These are phyloP conservation scores for Phalacrocorax aristotelis DNA, from an alignment of 2,113 vertebrate genomes.

Conservation along the genomic window DNA sequence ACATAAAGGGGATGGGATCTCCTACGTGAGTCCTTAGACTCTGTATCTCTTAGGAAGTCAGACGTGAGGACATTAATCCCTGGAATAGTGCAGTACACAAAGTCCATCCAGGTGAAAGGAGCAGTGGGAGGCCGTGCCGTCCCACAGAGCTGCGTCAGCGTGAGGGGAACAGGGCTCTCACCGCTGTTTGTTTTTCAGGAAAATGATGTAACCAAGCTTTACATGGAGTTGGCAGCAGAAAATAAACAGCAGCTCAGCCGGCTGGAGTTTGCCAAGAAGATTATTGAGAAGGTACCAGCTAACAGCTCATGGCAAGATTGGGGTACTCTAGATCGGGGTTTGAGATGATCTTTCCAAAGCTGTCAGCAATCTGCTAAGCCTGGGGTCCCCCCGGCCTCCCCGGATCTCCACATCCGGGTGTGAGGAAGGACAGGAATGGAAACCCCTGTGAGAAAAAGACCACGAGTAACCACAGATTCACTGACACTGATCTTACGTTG, in stretches of 20 bases:
- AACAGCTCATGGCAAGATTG: neutral
- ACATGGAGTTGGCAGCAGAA: conserved; percentile 77
- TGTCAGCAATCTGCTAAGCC: neutral
- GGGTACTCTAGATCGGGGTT: neutral
- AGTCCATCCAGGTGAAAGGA: neutral
- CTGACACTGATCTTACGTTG: neutral
- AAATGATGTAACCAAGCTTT: conserved; percentile 80
- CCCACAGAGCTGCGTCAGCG: neutral
- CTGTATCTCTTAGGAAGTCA: neutral
- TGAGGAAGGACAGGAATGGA: neutral
- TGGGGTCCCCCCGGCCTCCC: neutral
- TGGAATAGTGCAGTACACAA: neutral
- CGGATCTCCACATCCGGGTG: neutral
- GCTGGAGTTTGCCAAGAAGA: conserved; percentile 83
- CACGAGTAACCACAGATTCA: neutral
- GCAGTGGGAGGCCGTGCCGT: neutral
- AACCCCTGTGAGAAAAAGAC: neutral
- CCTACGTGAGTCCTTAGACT: neutral
- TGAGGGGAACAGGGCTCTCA: neutral
- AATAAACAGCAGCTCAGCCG: conserved; percentile 82
- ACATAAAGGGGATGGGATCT: neutral
- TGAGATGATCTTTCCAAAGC: neutral
- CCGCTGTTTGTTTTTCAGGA: conserved; percentile 70
- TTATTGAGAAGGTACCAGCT: conserved; percentile 80
- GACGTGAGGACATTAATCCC: neutral